Percentiles rank a stretch among this genome's conserved stretches.
Conservation (phyloP, 2,888 invertebrate species). For the Drosophila histrio region DNA sequence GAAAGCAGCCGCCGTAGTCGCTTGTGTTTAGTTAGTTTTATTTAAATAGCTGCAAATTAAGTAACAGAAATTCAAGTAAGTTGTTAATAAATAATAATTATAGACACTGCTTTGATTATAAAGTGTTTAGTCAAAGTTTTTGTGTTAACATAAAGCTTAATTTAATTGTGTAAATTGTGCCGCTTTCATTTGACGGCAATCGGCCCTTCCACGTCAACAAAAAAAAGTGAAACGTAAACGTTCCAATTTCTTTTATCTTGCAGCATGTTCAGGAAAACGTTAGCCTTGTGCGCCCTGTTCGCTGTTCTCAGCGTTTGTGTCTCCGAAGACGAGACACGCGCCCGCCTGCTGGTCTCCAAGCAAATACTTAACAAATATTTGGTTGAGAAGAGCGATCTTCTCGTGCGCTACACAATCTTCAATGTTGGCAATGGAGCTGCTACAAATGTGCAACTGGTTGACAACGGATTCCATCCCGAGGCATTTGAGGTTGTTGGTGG, state of each 20-base stretch:
- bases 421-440: slow-evolving; percentile 97
- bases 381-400: slow-evolving; percentile 97
- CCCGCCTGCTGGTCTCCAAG: slow-evolving; percentile 95
- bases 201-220: slow-evolving; percentile 80
- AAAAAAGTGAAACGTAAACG: slow-evolving; percentile 64
- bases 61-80: slow-evolving; percentile 59
- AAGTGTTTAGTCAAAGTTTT: background rate
- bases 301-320: slow-evolving; percentile 76
- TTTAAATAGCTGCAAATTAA: slow-evolving; percentile 26
- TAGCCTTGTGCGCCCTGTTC: slow-evolving; percentile 69
- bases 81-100: slow-evolving; percentile 13
- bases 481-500: slow-evolving; percentile 96
- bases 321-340: slow-evolving; percentile 88
- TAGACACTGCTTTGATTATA: background rate
- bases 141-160: slow-evolving; percentile 4
- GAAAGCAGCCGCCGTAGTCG: slow-evolving; percentile 50
- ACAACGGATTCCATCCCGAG: slow-evolving; percentile 95
- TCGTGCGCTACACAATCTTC: slow-evolving; percentile 96
- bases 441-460: slow-evolving; percentile 92
- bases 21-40: slow-evolving; percentile 47
- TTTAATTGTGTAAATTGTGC: background rate
- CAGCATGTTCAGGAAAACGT: slow-evolving; percentile 70
- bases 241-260: slow-evolving; percentile 32
- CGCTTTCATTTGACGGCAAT: slow-evolving; percentile 14
- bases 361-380: slow-evolving; percentile 97